Percentiles rank a stretch among this genome's conserved stretches.
Evolutionary conservation across 2,113 vertebrate genomes (phyloP).

Genomic region (Neodontobutis hainanensis): DNA sequence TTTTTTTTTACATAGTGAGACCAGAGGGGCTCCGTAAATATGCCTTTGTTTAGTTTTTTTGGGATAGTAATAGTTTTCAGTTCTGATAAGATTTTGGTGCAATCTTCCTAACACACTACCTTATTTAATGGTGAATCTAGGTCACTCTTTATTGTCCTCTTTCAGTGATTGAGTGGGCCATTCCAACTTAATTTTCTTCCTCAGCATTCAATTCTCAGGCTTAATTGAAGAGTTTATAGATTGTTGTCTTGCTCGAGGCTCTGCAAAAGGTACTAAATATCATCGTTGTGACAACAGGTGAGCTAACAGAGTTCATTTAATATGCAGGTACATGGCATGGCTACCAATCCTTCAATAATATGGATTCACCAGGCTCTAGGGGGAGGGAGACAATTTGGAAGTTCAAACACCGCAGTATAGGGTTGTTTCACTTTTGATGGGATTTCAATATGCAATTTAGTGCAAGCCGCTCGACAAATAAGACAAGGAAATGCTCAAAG

Average conservation of each 20-base stretch:
- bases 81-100: neutral
- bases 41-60: too few species aligned
- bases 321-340: neutral
- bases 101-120: neutral
- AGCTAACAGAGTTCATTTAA: neutral
- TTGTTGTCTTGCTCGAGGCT: neutral
- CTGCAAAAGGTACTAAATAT: neutral
- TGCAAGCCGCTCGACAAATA: neutral
- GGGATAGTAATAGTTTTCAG: too few species aligned
- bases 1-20: too few species aligned
- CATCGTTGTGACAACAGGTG: neutral
- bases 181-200: neutral
- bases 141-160: neutral
- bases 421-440: neutral
- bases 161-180: neutral
- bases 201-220: neutral
- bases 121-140: neutral
- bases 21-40: too few species aligned
- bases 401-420: neutral
- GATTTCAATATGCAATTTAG: conserved; percentile 1
- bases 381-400: neutral
- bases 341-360: neutral
- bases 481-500: neutral
- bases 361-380: neutral
- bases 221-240: conserved; percentile 4